A percentile compares a stretch with the other conserved stretches of the same genome.
These are phyloP conservation scores for Tipula helvola DNA, from an alignment of 2,888 invertebrate genomes.

Conservation along the genomic window DNA sequence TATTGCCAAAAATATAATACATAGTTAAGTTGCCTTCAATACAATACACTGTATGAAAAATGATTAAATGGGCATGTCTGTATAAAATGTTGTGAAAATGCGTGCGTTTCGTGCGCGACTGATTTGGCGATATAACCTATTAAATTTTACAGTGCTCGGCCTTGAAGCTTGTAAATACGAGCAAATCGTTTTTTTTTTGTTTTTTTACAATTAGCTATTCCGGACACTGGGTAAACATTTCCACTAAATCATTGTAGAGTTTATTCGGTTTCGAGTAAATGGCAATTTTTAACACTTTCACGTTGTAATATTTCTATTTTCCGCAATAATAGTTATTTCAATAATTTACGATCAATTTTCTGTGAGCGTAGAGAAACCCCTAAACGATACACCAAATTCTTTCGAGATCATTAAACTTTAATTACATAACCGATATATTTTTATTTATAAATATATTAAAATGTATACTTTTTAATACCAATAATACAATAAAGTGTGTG, in stretches of 20 bases:
- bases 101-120: background rate
- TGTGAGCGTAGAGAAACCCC: background rate
- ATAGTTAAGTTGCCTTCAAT: background rate
- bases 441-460: background rate
- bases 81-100: background rate
- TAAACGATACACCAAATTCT: background rate
- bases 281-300: background rate
- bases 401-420: background rate
- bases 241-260: too few species aligned
- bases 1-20: background rate
- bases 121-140: too few species aligned
- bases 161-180: too few species aligned
- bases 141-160: too few species aligned
- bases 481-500: too few species aligned
- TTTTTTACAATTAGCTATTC: too few species aligned
- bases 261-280: background rate
- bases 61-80: background rate
- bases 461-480: background rate
- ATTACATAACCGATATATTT: background rate
- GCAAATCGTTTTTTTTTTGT: too few species aligned
- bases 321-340: background rate
- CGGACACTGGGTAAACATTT: too few species aligned
- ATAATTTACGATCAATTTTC: background rate
- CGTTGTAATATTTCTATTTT: background rate
- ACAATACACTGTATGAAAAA: background rate